Base-by-base conservation (phyloP, 2,888 invertebrate species). In the Invenusta paracnida region DNA sequence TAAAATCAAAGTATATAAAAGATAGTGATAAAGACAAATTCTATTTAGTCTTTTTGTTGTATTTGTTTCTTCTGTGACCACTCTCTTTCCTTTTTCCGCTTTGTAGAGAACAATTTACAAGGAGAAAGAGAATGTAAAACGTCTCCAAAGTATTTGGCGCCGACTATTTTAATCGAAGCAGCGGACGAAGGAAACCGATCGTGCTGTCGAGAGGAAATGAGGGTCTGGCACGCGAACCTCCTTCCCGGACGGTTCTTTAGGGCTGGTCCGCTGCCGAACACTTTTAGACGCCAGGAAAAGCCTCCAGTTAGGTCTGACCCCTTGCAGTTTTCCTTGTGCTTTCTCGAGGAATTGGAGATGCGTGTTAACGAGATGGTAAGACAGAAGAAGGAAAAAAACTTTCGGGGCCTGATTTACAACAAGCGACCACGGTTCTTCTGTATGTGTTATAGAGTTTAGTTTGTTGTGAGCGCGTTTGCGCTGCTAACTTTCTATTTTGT, bases 91-190 rank as follows among this genome's bases (percentile, higher is more conserved):
- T n/a, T n/a, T n/a, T n/a, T n/a, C n/a, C n/a, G n/a, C n/a, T n/a
- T n/a, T n/a, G n/a, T n/a, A n/a, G n/a, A n/a, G n/a, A n/a, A n/a
- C n/a, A n/a, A n/a, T n/a, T n/a, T n/a, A n/a, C n/a, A n/a, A n/a
- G n/a, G n/a, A n/a, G n/a, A n/a, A n/a, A n/a, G n/a, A n/a, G n/a
- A n/a, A n/a, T n/a, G n/a, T n/a, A n/a, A n/a, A n/a, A n/a, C n/a
- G n/a, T n/a, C n/a, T n/a, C n/a, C n/a, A n/a, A n/a, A n/a, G n/a
- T 5, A 73, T 73, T 73, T 73, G 73, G 73, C 73, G 73, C 27
- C 73, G 73, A 23, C 23, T 23, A 2, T 5, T 23, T 73, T 13
- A 73, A 73, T 23, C 73, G 73, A n/a, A n/a, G n/a, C 27, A 73
- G 73, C 73, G 73, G 73, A 73, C 73, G 23, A 73, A 17, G 48